These are phyloP conservation scores for Leucania comma DNA, from an alignment of 2,888 invertebrate genomes.

Conservation along the genomic window DNA sequence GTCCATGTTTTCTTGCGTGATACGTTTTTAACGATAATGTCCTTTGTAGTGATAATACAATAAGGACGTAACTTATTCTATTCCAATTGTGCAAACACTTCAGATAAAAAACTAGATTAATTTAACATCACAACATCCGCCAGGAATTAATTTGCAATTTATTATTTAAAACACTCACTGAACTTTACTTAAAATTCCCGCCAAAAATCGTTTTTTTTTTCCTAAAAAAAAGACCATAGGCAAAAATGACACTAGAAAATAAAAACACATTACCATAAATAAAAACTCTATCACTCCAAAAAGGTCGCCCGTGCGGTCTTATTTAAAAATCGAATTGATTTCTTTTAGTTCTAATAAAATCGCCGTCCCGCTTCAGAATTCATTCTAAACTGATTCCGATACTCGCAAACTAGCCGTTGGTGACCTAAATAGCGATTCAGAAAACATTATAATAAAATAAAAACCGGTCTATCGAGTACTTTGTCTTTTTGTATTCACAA, in stretches of 20 bases:
- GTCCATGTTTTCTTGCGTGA: no score
- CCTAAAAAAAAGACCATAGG: no score
- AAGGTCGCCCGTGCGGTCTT: background rate
- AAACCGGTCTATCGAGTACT: slow-evolving; percentile 85
- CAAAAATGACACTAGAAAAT: background rate
- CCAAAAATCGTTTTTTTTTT: background rate
- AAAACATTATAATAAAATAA: slow-evolving; percentile 73
- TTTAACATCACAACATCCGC: no score
- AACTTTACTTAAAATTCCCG: background rate
- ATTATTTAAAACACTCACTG: no score
- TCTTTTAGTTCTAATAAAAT: slow-evolving; percentile 46
- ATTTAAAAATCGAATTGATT: slow-evolving; percentile 49
- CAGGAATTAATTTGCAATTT: no score
- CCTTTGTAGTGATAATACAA: no score
- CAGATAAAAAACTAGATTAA: no score
- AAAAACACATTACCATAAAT: background rate
- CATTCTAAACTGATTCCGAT: slow-evolving; percentile 75
- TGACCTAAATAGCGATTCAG: slow-evolving; percentile 84
- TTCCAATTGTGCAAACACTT: no score
- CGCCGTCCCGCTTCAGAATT: slow-evolving; percentile 67
- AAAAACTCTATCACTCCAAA: slow-evolving; percentile 22
- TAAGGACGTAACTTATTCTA: no score
- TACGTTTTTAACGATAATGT: no score
- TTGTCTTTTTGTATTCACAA: slow-evolving; percentile 85
- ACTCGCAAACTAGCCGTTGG: slow-evolving; percentile 79